Evolutionary conservation across 2,113 vertebrate genomes (phyloP).

Genomic region (Amazona guildingii): DNA sequence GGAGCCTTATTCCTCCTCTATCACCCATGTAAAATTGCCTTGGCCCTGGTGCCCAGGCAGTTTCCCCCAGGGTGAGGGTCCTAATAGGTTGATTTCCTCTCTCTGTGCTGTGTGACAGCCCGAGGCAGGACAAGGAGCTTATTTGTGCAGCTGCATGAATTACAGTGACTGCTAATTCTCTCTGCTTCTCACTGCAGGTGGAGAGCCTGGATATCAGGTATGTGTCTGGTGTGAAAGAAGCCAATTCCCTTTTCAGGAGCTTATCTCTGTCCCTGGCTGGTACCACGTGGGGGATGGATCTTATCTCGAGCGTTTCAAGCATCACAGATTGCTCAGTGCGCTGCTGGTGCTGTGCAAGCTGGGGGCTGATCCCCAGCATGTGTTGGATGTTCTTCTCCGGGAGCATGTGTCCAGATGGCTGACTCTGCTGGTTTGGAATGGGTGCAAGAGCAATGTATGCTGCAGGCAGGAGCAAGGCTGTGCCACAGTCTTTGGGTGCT

Average conservation of each 20-base stretch:
- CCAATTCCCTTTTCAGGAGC: neutral
- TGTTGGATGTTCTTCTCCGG: neutral
- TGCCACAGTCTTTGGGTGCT: neutral
- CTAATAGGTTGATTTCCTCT: neutral
- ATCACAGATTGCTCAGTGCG: neutral
- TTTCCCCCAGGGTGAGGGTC: neutral
- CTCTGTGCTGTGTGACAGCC: neutral
- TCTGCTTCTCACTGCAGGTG: conserved; percentile 65
- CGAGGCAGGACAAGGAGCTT: neutral
- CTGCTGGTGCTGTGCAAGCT: neutral
- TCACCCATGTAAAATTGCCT: neutral
- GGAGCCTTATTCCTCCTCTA: neutral
- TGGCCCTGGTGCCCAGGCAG: neutral
- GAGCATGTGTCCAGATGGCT: neutral
- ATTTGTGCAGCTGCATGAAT: neutral
- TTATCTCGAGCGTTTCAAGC: conserved; percentile 6
- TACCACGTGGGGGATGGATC: neutral
- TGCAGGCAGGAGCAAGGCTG: neutral
- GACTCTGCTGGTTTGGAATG: neutral
- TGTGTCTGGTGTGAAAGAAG: conserved; percentile 7
- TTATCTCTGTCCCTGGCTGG: conserved; percentile 36
- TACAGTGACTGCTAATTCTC: conserved; percentile 46
- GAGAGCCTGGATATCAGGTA: conserved; percentile 68
- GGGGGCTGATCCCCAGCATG: neutral
- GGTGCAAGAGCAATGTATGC: fast-evolving